phyloP scores from a whole-genome alignment of 2,797 vertebrate genomes.

The Ibycter americanus region DNA sequence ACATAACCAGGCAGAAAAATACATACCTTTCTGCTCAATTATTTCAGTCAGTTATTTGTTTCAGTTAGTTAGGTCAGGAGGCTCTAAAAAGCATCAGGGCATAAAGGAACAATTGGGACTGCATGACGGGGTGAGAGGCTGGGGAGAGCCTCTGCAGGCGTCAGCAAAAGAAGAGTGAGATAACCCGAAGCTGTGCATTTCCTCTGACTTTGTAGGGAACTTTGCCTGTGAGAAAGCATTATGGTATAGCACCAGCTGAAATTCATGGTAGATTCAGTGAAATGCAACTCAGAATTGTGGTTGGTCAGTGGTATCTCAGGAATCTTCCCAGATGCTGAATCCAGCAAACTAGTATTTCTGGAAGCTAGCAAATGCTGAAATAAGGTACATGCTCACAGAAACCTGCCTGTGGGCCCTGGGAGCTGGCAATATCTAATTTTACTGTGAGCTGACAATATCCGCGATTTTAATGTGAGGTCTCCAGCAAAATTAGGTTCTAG shows the following conservation, averaged over 20 bases:
- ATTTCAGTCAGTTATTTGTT: neutral
- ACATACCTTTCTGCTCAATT: neutral
- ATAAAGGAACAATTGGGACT: neutral
- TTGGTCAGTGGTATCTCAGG: neutral
- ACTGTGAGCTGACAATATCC: neutral
- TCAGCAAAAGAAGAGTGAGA: neutral
- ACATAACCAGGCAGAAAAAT: neutral
- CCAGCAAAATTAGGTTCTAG: neutral
- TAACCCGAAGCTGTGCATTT: neutral
- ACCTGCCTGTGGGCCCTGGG: neutral
- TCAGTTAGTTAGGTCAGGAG: neutral
- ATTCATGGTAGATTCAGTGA: neutral
- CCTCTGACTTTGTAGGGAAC: neutral
- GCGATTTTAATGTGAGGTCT: neutral
- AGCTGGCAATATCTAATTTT: neutral
- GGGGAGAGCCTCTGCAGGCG: neutral
- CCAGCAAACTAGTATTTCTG: neutral
- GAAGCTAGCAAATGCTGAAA: neutral
- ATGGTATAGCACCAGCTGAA: neutral
- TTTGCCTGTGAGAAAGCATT: neutral
- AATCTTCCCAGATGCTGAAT: neutral
- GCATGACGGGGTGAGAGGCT: neutral
- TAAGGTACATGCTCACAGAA: neutral
- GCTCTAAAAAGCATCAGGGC: neutral
- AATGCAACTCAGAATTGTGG: neutral